Evolutionary conservation across 2,888 invertebrate genomes (phyloP), one percentile per base, ranked within the genome.

Genomic region (Drosophila formosana): DNA sequence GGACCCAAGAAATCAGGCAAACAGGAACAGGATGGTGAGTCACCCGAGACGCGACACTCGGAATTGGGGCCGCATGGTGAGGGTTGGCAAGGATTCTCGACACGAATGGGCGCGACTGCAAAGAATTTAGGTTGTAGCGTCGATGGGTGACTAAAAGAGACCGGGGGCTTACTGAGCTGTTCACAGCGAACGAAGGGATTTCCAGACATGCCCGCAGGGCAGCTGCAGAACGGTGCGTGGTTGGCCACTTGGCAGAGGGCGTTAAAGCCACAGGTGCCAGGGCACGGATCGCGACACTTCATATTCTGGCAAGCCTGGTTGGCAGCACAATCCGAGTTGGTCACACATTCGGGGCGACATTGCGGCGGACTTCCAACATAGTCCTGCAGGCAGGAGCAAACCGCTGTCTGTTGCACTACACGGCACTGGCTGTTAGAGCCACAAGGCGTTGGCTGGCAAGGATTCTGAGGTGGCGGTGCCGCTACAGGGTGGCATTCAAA

Each of bases 31-130:
- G 93, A 92, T 2, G 92, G 92, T 1, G 91, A 89, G 41, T 92
- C 91, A 37, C 91, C 91, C 18, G 92, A 91, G 0, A 88, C 81
- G 67, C 93, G 88, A 80, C 97, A 97, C 83, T 95, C 93, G 9
- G 96, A 94, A 84, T 96, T 96, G 3, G 95, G 93, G 39, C 96
- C 96, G 91, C 96, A 97, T 45, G 96, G 96, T 34, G 94, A 93
- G 8, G 95, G 95, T 74, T 93, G 92, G 80, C 95, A 95, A 8
- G 94, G 94, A 90, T 94, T 93, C 39, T 83, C 72, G 51, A 90
- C 88, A 23, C 78, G 77, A 26, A 79, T 66, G 0, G 89, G 89
- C 47, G 77, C 75, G 43, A 90, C 87, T 89, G 75, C 39, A 76
- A 75, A 65, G 13, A 50, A 9, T 30, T 18, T 3, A 18, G n/a